Base-by-base conservation (phyloP, 2,113 vertebrate species). In the Phaethornis superciliosus region DNA sequence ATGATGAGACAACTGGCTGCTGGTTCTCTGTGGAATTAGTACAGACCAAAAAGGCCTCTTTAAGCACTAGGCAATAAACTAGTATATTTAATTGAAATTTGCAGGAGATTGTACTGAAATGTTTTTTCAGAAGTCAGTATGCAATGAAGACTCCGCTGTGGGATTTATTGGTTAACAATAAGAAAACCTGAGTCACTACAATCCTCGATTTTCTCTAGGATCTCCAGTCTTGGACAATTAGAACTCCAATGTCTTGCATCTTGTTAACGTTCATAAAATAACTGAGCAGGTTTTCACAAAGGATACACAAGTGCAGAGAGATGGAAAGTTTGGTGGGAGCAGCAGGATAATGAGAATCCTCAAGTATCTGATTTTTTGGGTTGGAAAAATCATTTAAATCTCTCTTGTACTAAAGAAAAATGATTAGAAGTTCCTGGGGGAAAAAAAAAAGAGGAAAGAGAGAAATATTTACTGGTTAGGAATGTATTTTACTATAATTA, bases 231-330 rank as follows among this genome's bases (percentile, higher is more conserved):
- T 3, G 32, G 70, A 90, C 26, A 75, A 32, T 6, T 12, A 40
- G 37, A 78, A 79, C 55, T 89, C 84, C 62, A 80, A 89, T 71
- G 74, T 46, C 46, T 81, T 49, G 82, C 51, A 60, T 89, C 71
- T 83, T 81, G 46, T 79, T 84, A 71, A 88, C 64, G 56, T 55
- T 79, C 40, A 60, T 23, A 71, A 88, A 93, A 81, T 87, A 95
- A 91, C 59, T 2, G 10, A 44, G 30, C 19, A 88, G 51, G 75
- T 71, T 95, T 95, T 95, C 71, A 81, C 40, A 87, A 83, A 74
- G 30, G 54, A 86, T 88, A 64, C 12, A 80, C 67, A 77, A 82
- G 54, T 44, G 33, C 28, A 88, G 32, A 82, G 21, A 21, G 63
- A 42, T 88, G 47, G 40, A 82, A 95, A 91, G 71, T 26, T 82